Conservation (phyloP, 2,797 vertebrate genomes). For the Sebastes steindachneri region DNA sequence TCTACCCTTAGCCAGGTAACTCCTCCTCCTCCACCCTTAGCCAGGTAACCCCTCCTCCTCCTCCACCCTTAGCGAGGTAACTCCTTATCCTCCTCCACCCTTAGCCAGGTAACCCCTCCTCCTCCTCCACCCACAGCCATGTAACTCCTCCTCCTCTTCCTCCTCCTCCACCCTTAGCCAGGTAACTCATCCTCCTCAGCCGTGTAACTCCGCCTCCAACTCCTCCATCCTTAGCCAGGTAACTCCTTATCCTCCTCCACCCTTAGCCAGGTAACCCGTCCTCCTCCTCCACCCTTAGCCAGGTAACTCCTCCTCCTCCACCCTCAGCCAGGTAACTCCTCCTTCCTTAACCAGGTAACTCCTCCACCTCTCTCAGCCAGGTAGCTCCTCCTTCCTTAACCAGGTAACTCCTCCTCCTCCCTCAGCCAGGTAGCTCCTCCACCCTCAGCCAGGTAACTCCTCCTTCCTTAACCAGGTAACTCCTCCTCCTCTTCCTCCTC, state of each 20-base stretch:
- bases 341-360: neutral
- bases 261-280: neutral
- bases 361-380: neutral
- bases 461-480: neutral
- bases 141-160: neutral
- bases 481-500: neutral
- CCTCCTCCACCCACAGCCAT: constrained; percentile 46
- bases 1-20: too few species aligned
- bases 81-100: neutral
- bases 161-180: neutral
- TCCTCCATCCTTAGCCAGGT: neutral
- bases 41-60: constrained; percentile 62
- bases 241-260: neutral
- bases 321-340: neutral
- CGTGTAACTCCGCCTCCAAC: constrained; percentile 37
- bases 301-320: neutral
- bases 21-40: too few species aligned
- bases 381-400: neutral
- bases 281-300: neutral
- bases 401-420: constrained; percentile 57
- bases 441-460: constrained; percentile 48
- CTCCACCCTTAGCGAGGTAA: constrained; percentile 60
- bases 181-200: constrained; percentile 29
- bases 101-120: neutral
- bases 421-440: neutral